Percentiles rank a stretch among this genome's conserved stretches.
phyloP scores from a whole-genome alignment of 2,888 invertebrate species.

The Corythucha ciliata region DNA sequence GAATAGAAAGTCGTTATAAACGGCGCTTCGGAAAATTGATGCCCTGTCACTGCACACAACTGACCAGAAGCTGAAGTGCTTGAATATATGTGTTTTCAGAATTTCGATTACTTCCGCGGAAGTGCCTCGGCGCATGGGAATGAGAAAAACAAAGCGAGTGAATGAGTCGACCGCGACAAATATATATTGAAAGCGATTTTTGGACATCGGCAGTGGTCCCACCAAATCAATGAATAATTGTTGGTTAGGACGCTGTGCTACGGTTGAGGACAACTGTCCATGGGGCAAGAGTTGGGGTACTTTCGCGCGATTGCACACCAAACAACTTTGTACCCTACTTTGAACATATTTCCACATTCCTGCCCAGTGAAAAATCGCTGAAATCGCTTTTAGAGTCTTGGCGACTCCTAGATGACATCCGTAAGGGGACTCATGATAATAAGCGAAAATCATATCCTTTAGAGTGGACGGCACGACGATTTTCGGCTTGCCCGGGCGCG shows the following conservation, averaged over 20 bases:
- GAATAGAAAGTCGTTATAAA: constrained; percentile 5
- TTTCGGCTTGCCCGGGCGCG: background rate
- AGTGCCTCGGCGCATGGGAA: constrained; percentile 6
- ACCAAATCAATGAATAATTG: background rate
- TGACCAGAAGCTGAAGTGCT: constrained; percentile 9
- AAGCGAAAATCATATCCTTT: constrained; percentile 1
- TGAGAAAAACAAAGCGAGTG: constrained; percentile 7
- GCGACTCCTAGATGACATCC: background rate
- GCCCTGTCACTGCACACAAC: background rate
- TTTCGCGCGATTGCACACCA: background rate
- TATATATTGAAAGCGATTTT: background rate
- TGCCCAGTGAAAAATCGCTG: constrained; percentile 7
- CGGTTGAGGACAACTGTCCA: constrained; percentile 3
- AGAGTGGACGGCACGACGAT: constrained; percentile 4
- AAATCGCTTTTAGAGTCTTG: background rate
- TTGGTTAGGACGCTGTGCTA: constrained; percentile 4
- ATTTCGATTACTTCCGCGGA: no score
- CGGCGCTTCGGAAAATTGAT: background rate
- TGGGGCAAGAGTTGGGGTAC: background rate
- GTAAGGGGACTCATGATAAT: background rate
- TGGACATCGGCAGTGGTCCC: background rate
- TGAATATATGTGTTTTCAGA: background rate
- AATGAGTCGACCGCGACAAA: constrained; percentile 5
- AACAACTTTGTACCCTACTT: background rate
- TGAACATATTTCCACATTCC: constrained; percentile 1